Evolutionary conservation across 2,797 vertebrate species (phyloP).

Genomic region (Squalus acanthias): DNA sequence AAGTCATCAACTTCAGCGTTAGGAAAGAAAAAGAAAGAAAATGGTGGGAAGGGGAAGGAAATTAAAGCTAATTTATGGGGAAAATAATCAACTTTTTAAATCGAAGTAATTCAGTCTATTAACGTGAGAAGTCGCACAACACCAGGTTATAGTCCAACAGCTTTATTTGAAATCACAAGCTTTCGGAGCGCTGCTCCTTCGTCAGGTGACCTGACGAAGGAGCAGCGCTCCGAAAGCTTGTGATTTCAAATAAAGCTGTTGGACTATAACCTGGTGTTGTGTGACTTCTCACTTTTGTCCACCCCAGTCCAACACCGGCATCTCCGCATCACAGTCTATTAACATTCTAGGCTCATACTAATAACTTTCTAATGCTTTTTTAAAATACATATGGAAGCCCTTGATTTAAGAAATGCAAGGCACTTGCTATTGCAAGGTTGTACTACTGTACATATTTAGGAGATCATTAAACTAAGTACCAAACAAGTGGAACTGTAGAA

Average conservation of each 20-base stretch:
- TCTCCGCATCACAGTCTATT: not conserved
- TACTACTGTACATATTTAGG: not conserved
- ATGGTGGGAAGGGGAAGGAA: not conserved
- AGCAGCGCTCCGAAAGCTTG: too few species aligned
- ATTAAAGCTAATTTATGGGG: not conserved
- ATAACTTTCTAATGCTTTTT: not conserved
- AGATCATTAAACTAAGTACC: not conserved
- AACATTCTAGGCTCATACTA: not conserved
- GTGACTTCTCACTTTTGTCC: too few species aligned
- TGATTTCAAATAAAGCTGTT: too few species aligned
- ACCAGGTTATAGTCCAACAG: too few species aligned
- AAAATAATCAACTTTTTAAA: not conserved
- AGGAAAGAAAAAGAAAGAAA: not conserved
- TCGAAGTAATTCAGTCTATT: not conserved
- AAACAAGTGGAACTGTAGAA: not conserved
- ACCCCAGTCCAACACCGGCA: too few species aligned
- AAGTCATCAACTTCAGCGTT: not conserved
- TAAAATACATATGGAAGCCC: not conserved
- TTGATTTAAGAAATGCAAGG: not conserved
- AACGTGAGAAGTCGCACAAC: not conserved
- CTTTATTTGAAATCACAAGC: too few species aligned
- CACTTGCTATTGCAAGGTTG: not conserved
- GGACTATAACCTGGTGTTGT: too few species aligned
- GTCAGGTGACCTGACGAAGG: too few species aligned
- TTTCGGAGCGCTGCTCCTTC: too few species aligned